Evolutionary conservation across 2,888 invertebrate species (phyloP).

Genomic region (Heliconius sara): DNA sequence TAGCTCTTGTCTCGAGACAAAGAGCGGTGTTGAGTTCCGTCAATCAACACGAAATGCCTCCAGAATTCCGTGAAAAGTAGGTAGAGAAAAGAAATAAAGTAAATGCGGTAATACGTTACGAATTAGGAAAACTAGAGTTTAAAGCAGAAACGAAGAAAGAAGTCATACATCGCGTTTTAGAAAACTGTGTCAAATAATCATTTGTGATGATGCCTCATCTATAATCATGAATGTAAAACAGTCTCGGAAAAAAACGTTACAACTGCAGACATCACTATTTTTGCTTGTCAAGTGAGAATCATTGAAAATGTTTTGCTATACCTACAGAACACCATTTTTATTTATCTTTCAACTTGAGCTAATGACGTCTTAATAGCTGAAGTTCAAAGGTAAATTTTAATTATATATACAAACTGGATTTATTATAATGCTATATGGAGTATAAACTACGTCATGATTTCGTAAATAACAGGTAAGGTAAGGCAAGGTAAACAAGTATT

Average conservation of each 20-base stretch:
- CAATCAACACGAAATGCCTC: too few relatives aligned
- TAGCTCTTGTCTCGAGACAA: too few relatives aligned
- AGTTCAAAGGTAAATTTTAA: neutral
- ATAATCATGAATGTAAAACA: conserved; percentile 13
- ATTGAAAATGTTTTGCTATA: neutral
- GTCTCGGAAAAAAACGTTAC: neutral
- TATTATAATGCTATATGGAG: neutral
- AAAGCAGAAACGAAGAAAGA: neutral
- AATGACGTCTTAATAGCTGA: neutral
- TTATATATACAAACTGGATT: conserved; percentile 3
- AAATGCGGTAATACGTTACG: too few relatives aligned
- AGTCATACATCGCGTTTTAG: neutral
- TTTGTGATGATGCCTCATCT: conserved; percentile 2
- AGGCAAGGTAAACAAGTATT: conserved; percentile 21
- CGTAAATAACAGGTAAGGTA: conserved; percentile 17
- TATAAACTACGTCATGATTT: neutral
- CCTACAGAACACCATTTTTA: neutral
- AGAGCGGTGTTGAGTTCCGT: too few relatives aligned
- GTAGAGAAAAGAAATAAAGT: too few relatives aligned
- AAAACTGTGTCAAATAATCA: conserved; percentile 15
- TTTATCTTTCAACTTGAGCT: neutral
- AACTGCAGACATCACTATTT: neutral
- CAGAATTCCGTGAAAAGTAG: too few relatives aligned
- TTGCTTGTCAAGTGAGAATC: neutral
- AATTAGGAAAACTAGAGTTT: too few relatives aligned